Base-by-base conservation (phyloP, 2,888 invertebrate species). In the Tortricodes alternella region DNA sequence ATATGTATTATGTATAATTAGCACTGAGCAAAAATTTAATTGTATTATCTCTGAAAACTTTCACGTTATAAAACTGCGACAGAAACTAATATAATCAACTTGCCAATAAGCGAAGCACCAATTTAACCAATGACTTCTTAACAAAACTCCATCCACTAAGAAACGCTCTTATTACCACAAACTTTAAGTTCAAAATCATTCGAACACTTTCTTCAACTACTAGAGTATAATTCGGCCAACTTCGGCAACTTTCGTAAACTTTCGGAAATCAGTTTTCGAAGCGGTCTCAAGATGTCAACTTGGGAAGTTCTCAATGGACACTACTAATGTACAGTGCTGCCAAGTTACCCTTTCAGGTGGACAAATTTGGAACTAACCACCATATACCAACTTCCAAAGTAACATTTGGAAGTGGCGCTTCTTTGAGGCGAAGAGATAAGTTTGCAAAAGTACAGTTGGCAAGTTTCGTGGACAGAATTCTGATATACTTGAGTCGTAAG, bases 271-370 rank as follows among this genome's bases (percentile, higher is more conserved):
- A 58, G 58, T 53, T 58, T 24, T 29, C 58, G 48, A 44, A 55
- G 37, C 43, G 51, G 23, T 57, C 46, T 48, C 56, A 61, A 61
- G 59, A 61, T 56, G 59, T 53, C 56, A 61, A 61, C 59, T 61
- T 49, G 15, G 34, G 21, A 39, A 37, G 41, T 49, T 23, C 46
- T 58, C 58, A 27, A 57, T 57, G 59, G 59, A 61, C 55, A 55
- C 59, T 43, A 38, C 49, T 43, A 52, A 38, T 60, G 52, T 34
- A 55, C 50, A 53, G 32, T n/a, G 39, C 51, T 43, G 50, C 41
- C 34, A 52, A 61, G 55, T 49, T 49, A 46, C 13, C 13, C 37
- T 38, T 49, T 49, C 50, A 38, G 56, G 56, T 56, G 56, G 50
- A 7, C 29, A 23, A 56, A 56, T 56, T 43, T 13, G 43, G 50